Evolutionary conservation across 2,797 vertebrate genomes (phyloP).

Genomic region (Accipiter superciliosus): DNA sequence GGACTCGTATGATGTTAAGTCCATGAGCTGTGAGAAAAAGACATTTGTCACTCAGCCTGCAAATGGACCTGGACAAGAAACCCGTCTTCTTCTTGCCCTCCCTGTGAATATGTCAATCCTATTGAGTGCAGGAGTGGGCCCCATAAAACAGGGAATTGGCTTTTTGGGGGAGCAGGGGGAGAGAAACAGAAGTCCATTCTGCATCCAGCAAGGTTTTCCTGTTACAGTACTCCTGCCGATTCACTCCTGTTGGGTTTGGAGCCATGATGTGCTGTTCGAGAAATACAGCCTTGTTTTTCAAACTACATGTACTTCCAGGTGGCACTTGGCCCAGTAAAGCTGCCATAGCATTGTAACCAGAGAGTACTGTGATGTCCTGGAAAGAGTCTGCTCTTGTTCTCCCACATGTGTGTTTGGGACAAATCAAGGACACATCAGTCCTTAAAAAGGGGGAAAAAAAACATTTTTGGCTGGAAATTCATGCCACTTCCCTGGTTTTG

Average conservation of each 20-base stretch:
- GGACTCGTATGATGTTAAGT: background rate
- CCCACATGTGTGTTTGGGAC: background rate
- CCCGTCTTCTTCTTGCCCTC: background rate
- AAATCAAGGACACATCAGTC: background rate
- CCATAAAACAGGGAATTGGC: background rate
- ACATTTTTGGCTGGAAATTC: background rate
- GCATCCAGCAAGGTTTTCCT: background rate
- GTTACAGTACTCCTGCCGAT: background rate
- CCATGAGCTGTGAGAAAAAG: background rate
- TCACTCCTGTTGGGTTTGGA: background rate
- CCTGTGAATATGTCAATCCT: background rate
- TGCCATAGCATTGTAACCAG: background rate
- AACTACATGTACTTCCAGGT: background rate
- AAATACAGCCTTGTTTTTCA: slow-evolving; percentile 2
- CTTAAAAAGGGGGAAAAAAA: background rate
- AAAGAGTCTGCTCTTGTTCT: slow-evolving; percentile 35
- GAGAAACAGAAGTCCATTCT: background rate
- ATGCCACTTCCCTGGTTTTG: background rate
- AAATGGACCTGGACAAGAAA: background rate
- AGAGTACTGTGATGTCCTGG: slow-evolving; percentile 14
- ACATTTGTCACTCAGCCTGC: background rate
- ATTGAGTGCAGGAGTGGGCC: background rate
- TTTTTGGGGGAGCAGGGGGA: background rate
- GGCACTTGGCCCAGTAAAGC: slow-evolving; percentile 37
- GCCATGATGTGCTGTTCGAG: background rate